Base-by-base conservation (phyloP, 2,888 invertebrate genomes). In the Gari tellinella region DNA sequence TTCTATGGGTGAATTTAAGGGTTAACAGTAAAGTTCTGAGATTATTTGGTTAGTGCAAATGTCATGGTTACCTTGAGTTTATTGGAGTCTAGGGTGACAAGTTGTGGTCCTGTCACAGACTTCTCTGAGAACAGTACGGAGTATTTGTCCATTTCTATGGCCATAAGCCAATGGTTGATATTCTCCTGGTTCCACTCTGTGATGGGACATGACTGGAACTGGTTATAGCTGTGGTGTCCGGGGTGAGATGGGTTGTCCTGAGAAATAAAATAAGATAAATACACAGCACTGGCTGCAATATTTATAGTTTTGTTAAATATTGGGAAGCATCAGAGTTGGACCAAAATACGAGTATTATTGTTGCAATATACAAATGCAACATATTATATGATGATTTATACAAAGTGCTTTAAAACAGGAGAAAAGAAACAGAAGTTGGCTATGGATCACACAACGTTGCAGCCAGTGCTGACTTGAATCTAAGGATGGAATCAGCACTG, bases 131-230 rank as follows among this genome's bases (percentile, higher is more conserved):
- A 91, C 46, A 82, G 56, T 8, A 78, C 69, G 3, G 84, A 80
- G 68, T 90, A 90, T 68, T 86, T 86, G 15, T 90, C 90, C 78
- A 90, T 69, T 51, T 90, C 89, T 40, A 89, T 90, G 5, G 93
- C 96, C 81, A 97, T 94, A 79, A 98, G 93, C 98, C 98, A 98
- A 92, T 97, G 97, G 92, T 96, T 97, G 60, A 98, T 97, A 96
- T 97, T 90, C 49, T 88, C 95, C 88, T 95, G 95, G 91, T 95
- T 95, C 96, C 96, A 96, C 85, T 96, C 95, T 48, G 94, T 94
- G 46, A 96, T 95, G 8, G 83, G 69, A 41, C 85, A 67, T 0
- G 86, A 82, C 55, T 86, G 83, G 60, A 83, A 82, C 79, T 88
- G 87, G 72, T 87, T 88, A 49, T 80, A 75, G 14, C 82, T 62